Evolutionary conservation across 2,888 invertebrate genomes (phyloP).

Genomic region (Cosmorhoe ocellata): DNA sequence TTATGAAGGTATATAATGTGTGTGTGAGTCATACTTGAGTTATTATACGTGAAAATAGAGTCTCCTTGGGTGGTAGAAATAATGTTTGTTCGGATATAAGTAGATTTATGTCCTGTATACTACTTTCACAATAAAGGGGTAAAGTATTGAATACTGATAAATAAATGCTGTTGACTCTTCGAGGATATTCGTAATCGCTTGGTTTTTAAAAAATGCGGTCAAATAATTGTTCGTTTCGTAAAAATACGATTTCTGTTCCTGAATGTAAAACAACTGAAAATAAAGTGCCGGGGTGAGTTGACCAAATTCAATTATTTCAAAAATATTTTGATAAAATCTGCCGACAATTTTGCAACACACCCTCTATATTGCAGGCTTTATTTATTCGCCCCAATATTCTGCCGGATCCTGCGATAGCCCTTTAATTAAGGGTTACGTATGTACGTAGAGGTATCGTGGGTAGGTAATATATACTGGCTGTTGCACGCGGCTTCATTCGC

Average conservation of each 20-base stretch:
- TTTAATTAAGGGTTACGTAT: constrained; percentile 14
- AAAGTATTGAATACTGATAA: too few species aligned
- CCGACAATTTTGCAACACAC: constrained; percentile 8
- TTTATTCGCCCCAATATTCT: constrained; percentile 17
- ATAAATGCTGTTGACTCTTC: too few species aligned
- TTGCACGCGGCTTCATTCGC: too few species aligned
- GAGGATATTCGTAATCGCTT: too few species aligned
- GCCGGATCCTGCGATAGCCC: constrained; percentile 6
- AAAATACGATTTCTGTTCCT: not conserved
- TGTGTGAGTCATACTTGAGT: constrained; percentile 10
- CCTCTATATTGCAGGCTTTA: constrained; percentile 11
- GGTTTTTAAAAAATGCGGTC: too few species aligned
- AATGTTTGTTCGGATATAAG: too few species aligned
- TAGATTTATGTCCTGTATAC: too few species aligned
- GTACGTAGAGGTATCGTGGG: not conserved
- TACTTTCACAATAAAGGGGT: too few species aligned
- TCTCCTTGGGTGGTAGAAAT: constrained; percentile 6
- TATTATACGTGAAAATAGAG: constrained; percentile 8
- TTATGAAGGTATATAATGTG: not conserved
- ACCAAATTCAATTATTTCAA: constrained; percentile 10
- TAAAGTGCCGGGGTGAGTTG: constrained; percentile 1
- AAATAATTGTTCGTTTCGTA: not conserved
- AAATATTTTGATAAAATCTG: constrained; percentile 15
- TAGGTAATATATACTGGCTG: too few species aligned
- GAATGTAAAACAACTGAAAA: not conserved